Evolutionary conservation across 2,888 invertebrate species (phyloP).

Genomic region (Zygogramma bicolorata): DNA sequence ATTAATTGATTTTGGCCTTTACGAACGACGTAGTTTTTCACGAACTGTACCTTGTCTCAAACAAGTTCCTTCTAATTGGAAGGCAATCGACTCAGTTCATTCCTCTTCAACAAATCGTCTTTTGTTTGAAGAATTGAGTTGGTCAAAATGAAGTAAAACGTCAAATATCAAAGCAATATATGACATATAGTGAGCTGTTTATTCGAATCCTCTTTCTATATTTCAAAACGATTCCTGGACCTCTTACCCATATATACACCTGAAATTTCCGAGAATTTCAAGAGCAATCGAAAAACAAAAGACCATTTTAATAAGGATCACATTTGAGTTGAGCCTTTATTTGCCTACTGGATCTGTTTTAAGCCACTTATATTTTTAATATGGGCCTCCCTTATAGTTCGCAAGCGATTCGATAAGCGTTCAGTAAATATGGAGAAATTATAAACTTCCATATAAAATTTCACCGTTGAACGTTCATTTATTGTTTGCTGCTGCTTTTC

Average conservation of each 20-base stretch:
- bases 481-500: conserved; percentile 10
- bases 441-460: conserved; percentile 30
- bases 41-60: no score
- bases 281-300: conserved; percentile 64
- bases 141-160: no score
- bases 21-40: no score
- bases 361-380: conserved; percentile 67
- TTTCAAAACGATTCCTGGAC: no score
- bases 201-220: no score
- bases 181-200: no score
- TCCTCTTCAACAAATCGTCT: no score
- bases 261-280: conserved; percentile 53
- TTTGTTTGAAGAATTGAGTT: no score
- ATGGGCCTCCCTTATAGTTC: conserved; percentile 56
- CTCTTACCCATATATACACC: conserved; percentile 20
- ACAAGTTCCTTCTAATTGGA: no score
- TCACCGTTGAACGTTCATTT: background rate
- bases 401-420: conserved; percentile 51
- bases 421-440: conserved; percentile 50
- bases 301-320: conserved; percentile 65
- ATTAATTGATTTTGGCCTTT: no score
- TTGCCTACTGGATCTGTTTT: conserved; percentile 64
- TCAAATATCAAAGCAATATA: no score
- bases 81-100: no score
- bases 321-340: conserved; percentile 66